Evolutionary conservation across 1,140 invertebrate genomes (phyloP), one percentile per base, ranked within the genome.

Genomic region (Atta texana): DNA sequence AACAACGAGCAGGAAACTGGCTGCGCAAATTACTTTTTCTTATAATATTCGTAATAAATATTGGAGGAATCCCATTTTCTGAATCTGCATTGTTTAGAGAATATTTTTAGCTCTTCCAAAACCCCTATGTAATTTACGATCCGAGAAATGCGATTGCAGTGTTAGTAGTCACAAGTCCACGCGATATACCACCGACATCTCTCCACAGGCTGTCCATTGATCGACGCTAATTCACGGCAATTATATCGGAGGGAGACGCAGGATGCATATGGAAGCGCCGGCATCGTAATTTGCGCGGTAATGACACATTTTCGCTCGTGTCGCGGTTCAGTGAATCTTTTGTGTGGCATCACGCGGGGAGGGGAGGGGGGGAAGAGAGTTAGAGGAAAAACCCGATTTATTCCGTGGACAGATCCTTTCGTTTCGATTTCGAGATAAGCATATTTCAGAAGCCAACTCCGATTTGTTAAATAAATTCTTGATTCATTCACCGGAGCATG

Each of bases 171-270:
- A 39, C 34, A 39, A 39, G 34, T 39, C 34, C 21, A 49, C 16
- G 53, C 21, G 63, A 44, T 55, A 10, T 24, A 34, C 53, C 21
- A 16, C 34, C 66, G n/a, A 49, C 68, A 28, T 82, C 55, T 49
- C 21, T 59, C 53, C 24, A 49, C 31, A 28, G 75, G 76, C 18
- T 59, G 51, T 59, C 68, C 66, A 85, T 85, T 57, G 81, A 75
- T 76, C 28, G 81, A 51, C 5, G 61, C 21, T 76, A 76, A 85
- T 76, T 76, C 72, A 77, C 74, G 57, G 61, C 74, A 85, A 85
- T 85, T 85, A 85, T 77, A 75, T 61, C 82, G 74, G 14, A 51
- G 51, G 51, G 74, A 6, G 34, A 78, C 61, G 72, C 61, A 77
- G 82, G 82, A 77, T 78, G 72, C 82, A 59, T 66, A 53, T 39